Evolutionary conservation across 2,797 vertebrate species (phyloP), one percentile per base, ranked within the genome.

Genomic region (Iguana delicatissima): DNA sequence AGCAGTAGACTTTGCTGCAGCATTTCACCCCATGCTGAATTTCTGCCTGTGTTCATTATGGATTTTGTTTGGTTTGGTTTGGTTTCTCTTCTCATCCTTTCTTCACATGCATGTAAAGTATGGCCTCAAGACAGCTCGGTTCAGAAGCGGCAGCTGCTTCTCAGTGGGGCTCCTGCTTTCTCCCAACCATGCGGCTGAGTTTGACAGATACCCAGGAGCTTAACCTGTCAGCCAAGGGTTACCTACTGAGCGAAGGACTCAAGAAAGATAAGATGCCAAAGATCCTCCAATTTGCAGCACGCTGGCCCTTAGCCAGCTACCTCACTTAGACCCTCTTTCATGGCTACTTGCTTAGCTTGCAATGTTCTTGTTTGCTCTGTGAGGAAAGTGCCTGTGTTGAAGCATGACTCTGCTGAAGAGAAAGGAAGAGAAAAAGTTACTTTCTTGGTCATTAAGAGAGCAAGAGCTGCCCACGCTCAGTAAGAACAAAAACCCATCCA

Each of bases 151-250:
- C 52, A 87, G 91, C 88, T 84, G 62, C 50, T 84, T 62, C 88
- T 62, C 79, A 77, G 62, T n/a, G 24, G 73, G 84, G 73, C 14
- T 83, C 32, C 16, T 84, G 29, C n/a, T 79, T 86, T 50, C 38
- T 62, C 80, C 84, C 35, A 89, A 50, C 52, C 29, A 42, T 83
- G 55, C 26, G 6, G 26, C 85, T 89, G 32, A 46, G 24, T 87
- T 87, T 72, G 85, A 84, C 85, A 72, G 88, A 57, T 38, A 79
- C 85, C 80, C 84, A 79, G 46, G 32, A 89, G 80, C 64, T 92
- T 89, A 84, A 89, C 6, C 32, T 9, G 4, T 86, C 76, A 80
- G n/a, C 72, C 50, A 24, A 87, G 52, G 59, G 73, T 84, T 59
- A 57, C 24, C 86, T 55, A 57, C 73, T 89, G 80, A 80, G 52